phyloP scores from a whole-genome alignment of 1,140 invertebrate genomes.

The Calosoma granatense region DNA sequence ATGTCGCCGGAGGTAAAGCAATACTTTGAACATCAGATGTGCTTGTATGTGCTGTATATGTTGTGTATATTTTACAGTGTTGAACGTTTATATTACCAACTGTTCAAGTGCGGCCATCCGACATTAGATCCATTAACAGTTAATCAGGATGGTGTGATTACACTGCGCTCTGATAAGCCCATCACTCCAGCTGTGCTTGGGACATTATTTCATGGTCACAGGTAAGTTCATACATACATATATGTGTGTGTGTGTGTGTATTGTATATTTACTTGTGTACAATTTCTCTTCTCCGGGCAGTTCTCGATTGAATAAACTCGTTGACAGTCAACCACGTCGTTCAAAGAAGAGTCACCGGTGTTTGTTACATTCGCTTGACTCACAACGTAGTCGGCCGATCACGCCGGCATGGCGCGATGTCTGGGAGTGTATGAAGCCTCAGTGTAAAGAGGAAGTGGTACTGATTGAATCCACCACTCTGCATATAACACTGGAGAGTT shows the following conservation, averaged over 20 bases:
- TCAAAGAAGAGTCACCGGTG: conserved; percentile 76
- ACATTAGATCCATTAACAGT: conserved; percentile 71
- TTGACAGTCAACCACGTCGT: conserved; percentile 61
- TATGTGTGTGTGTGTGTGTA: too few species aligned
- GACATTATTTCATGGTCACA: conserved; percentile 75
- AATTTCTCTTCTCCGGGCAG: conserved; percentile 39
- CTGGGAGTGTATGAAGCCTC: conserved; percentile 78
- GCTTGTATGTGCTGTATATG: too few species aligned
- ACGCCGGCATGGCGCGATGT: conserved; percentile 65
- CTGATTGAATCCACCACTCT: conserved; percentile 74
- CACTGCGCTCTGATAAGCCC: conserved; percentile 65
- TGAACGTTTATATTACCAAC: conserved; percentile 72
- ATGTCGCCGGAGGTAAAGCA: conserved; percentile 69
- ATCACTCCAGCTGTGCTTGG: conserved; percentile 66
- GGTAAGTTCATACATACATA: conserved; percentile 43
- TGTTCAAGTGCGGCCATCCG: conserved; percentile 69
- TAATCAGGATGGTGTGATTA: conserved; percentile 58
- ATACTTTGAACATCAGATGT: neutral
- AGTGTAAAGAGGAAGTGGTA: conserved; percentile 75
- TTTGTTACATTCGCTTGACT: conserved; percentile 76
- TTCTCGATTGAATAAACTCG: conserved; percentile 60
- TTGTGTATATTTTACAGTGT: conserved; percentile 67
- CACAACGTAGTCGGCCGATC: conserved; percentile 62
- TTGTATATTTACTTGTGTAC: conserved; percentile 11
- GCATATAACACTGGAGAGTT: conserved; percentile 75